Evolutionary conservation across 2,888 invertebrate genomes (phyloP), one percentile per base, ranked within the genome.

Genomic region (Eristalis tenax): DNA sequence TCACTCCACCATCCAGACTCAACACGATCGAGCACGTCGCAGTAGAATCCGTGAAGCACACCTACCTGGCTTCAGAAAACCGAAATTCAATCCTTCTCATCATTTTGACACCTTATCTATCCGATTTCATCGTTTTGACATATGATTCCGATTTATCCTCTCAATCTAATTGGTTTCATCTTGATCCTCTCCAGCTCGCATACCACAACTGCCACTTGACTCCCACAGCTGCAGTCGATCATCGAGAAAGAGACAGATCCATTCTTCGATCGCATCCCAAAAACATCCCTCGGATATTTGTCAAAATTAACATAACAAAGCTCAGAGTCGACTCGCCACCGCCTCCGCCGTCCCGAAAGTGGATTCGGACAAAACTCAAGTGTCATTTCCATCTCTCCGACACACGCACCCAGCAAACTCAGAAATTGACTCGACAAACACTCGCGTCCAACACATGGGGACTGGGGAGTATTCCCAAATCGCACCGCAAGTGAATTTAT

Each of bases 301-400:
- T 87, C 87, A 83, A 87, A 87, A 87, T 83, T 83, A 87, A 79
- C 87, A 87, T 83, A 86, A 86, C 87, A 79, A 83, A 80, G 63
- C 75, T 73, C 70, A 26, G 64, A 77, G 66, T 38, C 18, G 18
- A 1, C 18, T 10, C 43, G 28, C 28, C 28, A 5, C n/a, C 43
- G 13, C n/a, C n/a, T 15, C 43, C 43, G 6, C 18, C 18, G 66
- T 73, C 61, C 66, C 22, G 18, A 43, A 77, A 13, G 2, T 13
- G 13, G 13, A 63, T 28, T 5, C 32, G 32, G 61, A 63, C 66
- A 59, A 61, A 73, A 59, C 38, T 63, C 10, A 75, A 71, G 71
- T 87, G 86, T 83, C 86, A 83, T 32, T 64, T 73, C 66, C 63
- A 6, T 79, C 79, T 87, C 87, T 79, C 83, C 66, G 75, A 79